Conservation (phyloP, 2,113 vertebrate genomes). For the Boulengeromyrus knoepffleri region DNA sequence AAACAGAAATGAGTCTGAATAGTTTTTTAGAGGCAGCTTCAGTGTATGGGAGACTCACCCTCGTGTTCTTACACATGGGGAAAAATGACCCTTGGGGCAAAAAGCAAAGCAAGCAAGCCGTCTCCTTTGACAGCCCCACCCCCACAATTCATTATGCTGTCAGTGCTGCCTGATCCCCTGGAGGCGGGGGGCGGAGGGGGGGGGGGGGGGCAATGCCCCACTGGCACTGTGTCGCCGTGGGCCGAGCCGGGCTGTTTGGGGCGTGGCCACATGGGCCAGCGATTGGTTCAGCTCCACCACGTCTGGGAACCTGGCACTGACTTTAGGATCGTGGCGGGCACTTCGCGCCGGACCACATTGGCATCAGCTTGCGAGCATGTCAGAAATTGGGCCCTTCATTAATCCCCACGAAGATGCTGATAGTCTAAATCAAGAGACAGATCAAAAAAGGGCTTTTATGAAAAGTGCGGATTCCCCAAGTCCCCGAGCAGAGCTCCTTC, state of each 20-base stretch:
- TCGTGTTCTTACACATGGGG: background rate
- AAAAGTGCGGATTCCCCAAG: background rate
- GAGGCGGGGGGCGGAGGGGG: background rate
- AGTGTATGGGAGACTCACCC: background rate
- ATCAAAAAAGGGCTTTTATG: background rate
- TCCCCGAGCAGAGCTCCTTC: background rate
- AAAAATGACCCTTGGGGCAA: background rate
- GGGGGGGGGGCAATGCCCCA: background rate
- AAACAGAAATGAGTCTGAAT: background rate
- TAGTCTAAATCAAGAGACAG: background rate
- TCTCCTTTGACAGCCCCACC: background rate
- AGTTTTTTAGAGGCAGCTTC: background rate
- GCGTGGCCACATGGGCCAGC: background rate
- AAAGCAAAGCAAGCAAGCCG: background rate
- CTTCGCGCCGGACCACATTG: background rate
- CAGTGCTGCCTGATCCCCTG: background rate
- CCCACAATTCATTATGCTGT: constrained; percentile 8
- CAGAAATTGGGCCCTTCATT: background rate
- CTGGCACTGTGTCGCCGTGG: background rate
- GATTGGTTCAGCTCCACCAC: background rate
- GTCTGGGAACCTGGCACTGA: too few relatives aligned
- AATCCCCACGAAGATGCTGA: background rate
- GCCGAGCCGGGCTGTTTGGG: background rate
- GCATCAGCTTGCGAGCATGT: background rate
- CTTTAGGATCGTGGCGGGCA: background rate